Conservation (phyloP, 2,797 vertebrate species). For the Zalophus californianus region DNA sequence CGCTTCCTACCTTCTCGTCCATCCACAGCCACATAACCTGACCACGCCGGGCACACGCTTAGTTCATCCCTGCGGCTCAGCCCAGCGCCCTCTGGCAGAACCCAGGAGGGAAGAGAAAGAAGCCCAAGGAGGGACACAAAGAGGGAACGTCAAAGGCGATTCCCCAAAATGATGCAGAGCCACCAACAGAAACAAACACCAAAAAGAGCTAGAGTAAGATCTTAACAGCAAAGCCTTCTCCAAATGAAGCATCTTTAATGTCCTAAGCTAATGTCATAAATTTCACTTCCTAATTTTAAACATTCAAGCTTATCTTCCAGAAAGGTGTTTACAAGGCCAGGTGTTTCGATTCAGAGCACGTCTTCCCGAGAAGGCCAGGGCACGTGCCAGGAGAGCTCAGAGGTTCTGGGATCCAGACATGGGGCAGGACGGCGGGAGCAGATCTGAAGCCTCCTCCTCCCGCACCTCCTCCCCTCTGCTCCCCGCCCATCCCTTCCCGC, state of each 20-base stretch:
- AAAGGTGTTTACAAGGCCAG: neutral
- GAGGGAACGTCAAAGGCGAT: accelerated
- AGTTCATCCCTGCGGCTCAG: neutral
- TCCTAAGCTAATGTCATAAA: neutral
- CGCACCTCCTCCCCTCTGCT: neutral
- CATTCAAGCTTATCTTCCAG: neutral
- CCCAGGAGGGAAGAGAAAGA: too few species aligned
- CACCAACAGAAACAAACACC: too few species aligned
- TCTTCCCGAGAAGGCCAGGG: neutral
- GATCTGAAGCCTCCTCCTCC: too few species aligned
- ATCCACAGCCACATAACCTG: neutral
- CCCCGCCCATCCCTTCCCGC: accelerated
- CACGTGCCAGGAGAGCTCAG: too few species aligned
- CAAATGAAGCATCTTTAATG: accelerated
- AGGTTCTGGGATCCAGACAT: neutral
- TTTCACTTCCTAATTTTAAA: neutral
- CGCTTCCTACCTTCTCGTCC: neutral
- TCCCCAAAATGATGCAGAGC: neutral
- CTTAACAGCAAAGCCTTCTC: neutral
- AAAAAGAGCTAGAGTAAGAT: accelerated
- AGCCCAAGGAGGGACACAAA: neutral
- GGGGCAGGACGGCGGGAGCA: too few species aligned
- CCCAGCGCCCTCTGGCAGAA: too few species aligned
- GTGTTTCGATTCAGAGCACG: neutral
- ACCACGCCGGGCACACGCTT: accelerated